Conservation (phyloP, 2,113 vertebrate genomes). For the Proterorhinus semilunaris region DNA sequence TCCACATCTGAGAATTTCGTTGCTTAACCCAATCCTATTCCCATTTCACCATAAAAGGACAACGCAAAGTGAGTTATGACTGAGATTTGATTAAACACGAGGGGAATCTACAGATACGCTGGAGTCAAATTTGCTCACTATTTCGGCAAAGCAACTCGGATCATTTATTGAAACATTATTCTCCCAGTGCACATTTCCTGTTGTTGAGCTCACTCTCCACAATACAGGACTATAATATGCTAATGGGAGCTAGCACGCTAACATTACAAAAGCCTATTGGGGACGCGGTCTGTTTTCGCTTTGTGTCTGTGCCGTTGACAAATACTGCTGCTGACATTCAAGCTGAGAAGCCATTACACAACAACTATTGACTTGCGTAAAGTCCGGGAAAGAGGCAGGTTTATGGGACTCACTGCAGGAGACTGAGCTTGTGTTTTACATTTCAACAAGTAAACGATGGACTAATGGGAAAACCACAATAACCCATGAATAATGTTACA, state of each 20-base stretch:
- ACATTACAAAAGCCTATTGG: background rate
- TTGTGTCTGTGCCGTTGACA: background rate
- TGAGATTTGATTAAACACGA: too few species aligned
- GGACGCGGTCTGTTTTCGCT: background rate
- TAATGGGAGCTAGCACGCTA: background rate
- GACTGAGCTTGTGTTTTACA: conserved; percentile 2
- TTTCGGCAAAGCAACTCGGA: too few species aligned
- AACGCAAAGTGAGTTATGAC: too few species aligned
- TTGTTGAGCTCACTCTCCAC: conserved; percentile 13
- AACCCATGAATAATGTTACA: too few species aligned
- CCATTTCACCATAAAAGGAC: too few species aligned
- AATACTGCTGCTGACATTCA: background rate
- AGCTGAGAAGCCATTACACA: background rate
- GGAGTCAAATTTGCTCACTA: too few species aligned
- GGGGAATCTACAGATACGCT: too few species aligned
- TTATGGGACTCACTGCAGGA: background rate
- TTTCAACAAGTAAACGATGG: conserved; percentile 3
- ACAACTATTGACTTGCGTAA: background rate
- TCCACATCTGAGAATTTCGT: background rate
- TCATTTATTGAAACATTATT: conserved; percentile 8
- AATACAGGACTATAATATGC: background rate
- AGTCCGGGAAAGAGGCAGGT: background rate
- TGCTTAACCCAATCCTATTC: too few species aligned
- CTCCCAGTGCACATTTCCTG: conserved; percentile 5
- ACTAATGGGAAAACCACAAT: background rate